phyloP scores from a whole-genome alignment of 2,113 vertebrate species.

The Cololabis saira region DNA sequence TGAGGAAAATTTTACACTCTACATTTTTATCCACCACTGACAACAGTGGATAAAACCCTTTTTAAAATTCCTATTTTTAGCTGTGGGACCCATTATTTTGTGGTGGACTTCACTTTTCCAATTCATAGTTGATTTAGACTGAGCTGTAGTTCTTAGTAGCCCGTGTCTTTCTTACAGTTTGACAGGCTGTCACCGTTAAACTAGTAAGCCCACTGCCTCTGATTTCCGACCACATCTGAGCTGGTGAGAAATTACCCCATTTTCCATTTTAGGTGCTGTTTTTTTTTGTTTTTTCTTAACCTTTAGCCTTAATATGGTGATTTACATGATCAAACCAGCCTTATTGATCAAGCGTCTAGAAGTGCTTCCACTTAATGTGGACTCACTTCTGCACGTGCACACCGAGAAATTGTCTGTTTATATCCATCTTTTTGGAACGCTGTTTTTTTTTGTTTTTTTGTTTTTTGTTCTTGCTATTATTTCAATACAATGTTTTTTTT shows the following conservation, averaged over 20 bases:
- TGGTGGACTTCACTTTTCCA: conserved; percentile 11
- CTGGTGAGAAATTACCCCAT: conserved; percentile 41
- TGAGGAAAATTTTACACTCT: not conserved
- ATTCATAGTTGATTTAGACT: conserved; percentile 32
- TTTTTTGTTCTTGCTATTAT: too few species aligned
- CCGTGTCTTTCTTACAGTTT: conserved; percentile 50
- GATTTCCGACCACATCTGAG: conserved; percentile 52
- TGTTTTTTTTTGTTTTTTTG: too few species aligned
- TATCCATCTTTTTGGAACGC: too few species aligned
- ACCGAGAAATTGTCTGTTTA: too few species aligned
- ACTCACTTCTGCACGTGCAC: too few species aligned
- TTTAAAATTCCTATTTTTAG: conserved; percentile 1
- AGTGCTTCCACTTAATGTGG: too few species aligned
- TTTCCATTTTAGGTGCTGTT: not conserved
- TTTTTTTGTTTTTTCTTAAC: not conserved
- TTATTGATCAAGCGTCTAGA: too few species aligned
- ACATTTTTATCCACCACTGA: not conserved
- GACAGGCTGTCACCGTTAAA: conserved; percentile 44
- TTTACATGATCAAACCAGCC: too few species aligned
- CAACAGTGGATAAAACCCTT: not conserved
- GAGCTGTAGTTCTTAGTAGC: not conserved
- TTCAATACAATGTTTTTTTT: too few species aligned
- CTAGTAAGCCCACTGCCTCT: conserved; percentile 18
- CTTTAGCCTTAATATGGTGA: too few species aligned
- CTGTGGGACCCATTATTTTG: not conserved